Percentiles rank a stretch among this genome's conserved stretches.
Conservation (phyloP, 2,113 vertebrate species). For the Tachysurus fulvidraco region DNA sequence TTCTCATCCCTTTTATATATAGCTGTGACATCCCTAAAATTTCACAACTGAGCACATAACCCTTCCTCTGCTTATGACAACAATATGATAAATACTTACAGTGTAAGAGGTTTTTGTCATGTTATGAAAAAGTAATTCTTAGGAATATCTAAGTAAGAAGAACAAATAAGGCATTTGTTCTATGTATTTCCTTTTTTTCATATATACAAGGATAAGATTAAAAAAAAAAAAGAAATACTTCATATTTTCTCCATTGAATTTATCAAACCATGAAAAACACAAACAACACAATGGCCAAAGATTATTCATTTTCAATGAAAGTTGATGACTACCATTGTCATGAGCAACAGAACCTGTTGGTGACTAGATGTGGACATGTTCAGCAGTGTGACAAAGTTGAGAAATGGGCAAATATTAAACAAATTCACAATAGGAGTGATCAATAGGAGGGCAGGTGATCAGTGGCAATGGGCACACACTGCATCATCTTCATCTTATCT, state of each 20-base stretch:
- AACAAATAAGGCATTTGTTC: neutral
- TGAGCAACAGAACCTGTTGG: no score
- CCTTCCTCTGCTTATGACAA: neutral
- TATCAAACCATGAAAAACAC: neutral
- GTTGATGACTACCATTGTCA: no score
- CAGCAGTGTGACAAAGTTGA: no score
- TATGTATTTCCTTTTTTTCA: neutral
- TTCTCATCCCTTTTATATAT: neutral
- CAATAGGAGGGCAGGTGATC: no score
- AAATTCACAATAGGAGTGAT: no score
- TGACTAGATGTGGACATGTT: no score
- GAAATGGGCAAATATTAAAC: no score
- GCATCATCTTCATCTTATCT: no score
- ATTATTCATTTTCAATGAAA: neutral
- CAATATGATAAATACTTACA: slow-evolving; percentile 12
- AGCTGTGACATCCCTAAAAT: neutral
- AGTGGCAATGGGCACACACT: no score
- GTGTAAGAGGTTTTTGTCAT: neutral
- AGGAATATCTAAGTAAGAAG: neutral
- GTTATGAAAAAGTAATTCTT: no score
- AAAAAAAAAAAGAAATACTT: neutral
- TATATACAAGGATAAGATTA: neutral
- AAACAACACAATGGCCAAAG: neutral
- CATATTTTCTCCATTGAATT: neutral
- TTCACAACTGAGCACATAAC: slow-evolving; percentile 7